Conservation (phyloP, 2,888 invertebrate species). For the Bellardia bayeri region DNA sequence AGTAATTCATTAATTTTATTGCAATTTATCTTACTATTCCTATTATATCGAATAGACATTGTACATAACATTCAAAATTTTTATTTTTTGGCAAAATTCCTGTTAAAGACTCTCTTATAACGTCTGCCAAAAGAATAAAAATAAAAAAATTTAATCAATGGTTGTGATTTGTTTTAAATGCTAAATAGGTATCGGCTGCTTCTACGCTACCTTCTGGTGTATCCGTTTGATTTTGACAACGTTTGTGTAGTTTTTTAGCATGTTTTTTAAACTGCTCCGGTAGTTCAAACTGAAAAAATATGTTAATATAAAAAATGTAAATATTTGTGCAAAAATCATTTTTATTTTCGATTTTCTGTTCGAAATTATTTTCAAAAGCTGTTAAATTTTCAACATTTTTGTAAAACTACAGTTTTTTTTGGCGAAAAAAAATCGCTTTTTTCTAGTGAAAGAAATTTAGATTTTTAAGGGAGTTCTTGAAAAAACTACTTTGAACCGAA, state of each 20-base stretch:
- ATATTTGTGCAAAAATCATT: background rate
- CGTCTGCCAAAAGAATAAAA: conserved; percentile 31
- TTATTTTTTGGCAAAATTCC: conserved; percentile 77
- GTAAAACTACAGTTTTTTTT: too few species aligned
- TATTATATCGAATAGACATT: conserved; percentile 81
- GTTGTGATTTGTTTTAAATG: background rate
- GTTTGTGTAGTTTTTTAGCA: conserved; percentile 78
- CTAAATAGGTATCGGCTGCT: background rate
- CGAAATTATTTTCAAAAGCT: too few species aligned
- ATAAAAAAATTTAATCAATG: background rate
- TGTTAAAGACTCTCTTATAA: conserved; percentile 68
- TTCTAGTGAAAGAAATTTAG: too few species aligned
- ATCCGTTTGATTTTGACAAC: conserved; percentile 78
- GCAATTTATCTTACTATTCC: conserved; percentile 79
- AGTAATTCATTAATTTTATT: background rate
- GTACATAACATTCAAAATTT: conserved; percentile 80
- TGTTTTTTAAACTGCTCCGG: conserved; percentile 78
- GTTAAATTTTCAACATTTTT: too few species aligned
- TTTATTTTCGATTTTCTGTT: too few species aligned
- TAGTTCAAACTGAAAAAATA: conserved; percentile 77
- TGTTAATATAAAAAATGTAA: background rate
- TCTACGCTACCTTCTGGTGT: conserved; percentile 77
- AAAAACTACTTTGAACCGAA: too few species aligned
- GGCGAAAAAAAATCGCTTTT: too few species aligned
- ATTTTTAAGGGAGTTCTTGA: too few species aligned